Evolutionary conservation across 2,797 vertebrate genomes (phyloP), one percentile per base, ranked within the genome.

Genomic region (Gorsachius magnificus): DNA sequence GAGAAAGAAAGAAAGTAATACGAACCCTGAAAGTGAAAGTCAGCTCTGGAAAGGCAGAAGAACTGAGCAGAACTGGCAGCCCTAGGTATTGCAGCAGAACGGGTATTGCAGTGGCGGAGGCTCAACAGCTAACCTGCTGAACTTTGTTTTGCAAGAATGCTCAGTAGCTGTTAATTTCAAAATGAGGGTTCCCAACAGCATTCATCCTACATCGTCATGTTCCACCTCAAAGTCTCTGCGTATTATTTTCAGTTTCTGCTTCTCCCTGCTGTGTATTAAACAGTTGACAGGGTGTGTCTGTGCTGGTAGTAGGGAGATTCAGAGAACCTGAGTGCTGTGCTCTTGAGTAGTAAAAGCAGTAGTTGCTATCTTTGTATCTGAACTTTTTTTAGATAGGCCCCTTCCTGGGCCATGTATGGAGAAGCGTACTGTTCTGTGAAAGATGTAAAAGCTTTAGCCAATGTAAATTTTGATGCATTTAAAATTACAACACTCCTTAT

Each of bases 21-120:
- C 66, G 33, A 86, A 71, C 15, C 3, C 26, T 81, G 56, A 41
- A 70, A 50, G 12, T 38, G 51, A 78, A 54, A 58, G 45, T 79
- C 28, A 18, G 18, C 38, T 60, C 5, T 76, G 33, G 26, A 78
- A 79, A 45, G 38, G 13, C 35, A 60, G 29, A 57, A 68, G 35
- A 92, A 10, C 43, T 35, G 28, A 68, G 10, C 12, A 77, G 36
- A 74, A 25, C 29, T 41, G 51, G 13, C 65, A 63, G 46, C 54
- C 1, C 0, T 11, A n/a, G 53, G 14, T 76, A 19, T n/a, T 66
- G 3, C 20, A 53, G 5, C 9, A 25, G 13, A 21, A 13, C 24
- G 16, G 28, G 13, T 51, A 11, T 31, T 71, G 54, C 43, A 38
- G 29, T 51, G 28, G 22, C 43, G 43, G 60, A 72, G 35, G 25